Base-by-base conservation (phyloP, 2,797 vertebrate species). In the Gorsachius magnificus region DNA sequence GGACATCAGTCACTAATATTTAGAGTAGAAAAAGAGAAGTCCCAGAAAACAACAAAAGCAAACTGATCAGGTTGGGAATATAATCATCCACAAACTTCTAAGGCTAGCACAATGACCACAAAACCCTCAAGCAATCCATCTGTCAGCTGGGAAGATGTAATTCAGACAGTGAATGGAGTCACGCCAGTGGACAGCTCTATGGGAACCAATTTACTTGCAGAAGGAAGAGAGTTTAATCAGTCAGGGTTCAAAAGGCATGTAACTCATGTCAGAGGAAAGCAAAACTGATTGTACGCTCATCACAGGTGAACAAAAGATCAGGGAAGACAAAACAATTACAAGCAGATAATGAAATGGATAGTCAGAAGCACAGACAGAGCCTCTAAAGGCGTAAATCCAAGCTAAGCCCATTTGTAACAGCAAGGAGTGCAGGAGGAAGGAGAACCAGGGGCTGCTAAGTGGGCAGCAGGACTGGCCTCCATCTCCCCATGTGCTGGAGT, bases 261-360 rank as follows among this genome's bases (percentile, higher is more conserved):
- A 95, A 82, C 90, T 94, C 91, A 63, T 54, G 94, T 95, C 95
- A 93, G 83, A 85, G 81, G 75, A 90, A 88, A 71, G 86, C 56
- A 82, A 74, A 93, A 60, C 93, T 77, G 83, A 80, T 80, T 85
- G 94, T 69, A 75, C 68, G 10, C 95, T 92, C 92, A 74, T 96
- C 96, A 87, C 78, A 68, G 90, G 92, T 70, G 92, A 96, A 92
- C 81, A 87, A 92, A 91, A 82, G 95, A 97, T 89, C 86, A 89
- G 93, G 51, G 86, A 89, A 96, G 90, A 95, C 93, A 93, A 92
- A 96, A 94, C 86, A 92, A 61, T 95, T 93, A 92, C 92, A 75
- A 85, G 90, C 43, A 77, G 91, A 87, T 93, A 95, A 95, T 78
- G 90, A 90, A 97, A 68, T 50, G 81, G 94, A 21, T 13, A 54